These are phyloP conservation scores for Astreopora myriophthalma DNA, from an alignment of 64 coral and sea anemone genomes.

Conservation along the genomic window DNA sequence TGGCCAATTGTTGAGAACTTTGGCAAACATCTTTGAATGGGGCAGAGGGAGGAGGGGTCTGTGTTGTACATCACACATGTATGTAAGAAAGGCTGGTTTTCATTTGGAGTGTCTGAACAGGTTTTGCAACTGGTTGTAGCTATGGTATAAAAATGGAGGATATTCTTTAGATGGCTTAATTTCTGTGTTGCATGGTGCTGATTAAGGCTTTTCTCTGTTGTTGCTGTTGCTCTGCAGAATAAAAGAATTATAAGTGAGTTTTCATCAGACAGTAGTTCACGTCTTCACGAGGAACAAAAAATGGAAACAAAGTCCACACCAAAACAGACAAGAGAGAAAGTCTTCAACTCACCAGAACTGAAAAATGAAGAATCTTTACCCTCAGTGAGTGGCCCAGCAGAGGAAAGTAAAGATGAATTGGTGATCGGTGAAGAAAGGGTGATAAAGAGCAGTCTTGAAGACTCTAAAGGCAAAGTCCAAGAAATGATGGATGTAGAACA, in stretches of 20 bases:
- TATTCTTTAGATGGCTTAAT: not conserved
- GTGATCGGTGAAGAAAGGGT: not conserved
- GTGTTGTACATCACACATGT: too few relatives aligned
- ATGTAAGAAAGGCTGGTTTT: too few relatives aligned
- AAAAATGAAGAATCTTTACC: not conserved
- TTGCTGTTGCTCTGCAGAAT: not conserved
- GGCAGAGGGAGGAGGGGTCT: too few relatives aligned
- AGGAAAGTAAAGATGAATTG: not conserved
- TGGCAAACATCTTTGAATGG: too few relatives aligned
- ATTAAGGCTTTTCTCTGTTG: not conserved
- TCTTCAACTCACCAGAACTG: not conserved
- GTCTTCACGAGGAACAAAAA: not conserved
- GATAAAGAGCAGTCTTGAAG: not conserved
- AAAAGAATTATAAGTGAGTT: not conserved
- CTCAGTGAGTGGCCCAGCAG: not conserved
- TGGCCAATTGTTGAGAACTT: too few relatives aligned
- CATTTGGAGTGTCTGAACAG: too few relatives aligned
- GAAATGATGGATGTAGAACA: constrained; percentile 6
- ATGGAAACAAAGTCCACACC: not conserved
- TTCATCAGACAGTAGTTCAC: constrained; percentile 9
- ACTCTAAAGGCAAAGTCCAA: not conserved
- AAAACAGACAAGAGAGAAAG: not conserved
- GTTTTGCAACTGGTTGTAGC: too few relatives aligned
- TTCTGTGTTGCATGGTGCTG: not conserved
- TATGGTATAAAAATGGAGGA: too few relatives aligned